phyloP scores from a whole-genome alignment of 2,797 vertebrate genomes.

The Apodemus agrarius region DNA sequence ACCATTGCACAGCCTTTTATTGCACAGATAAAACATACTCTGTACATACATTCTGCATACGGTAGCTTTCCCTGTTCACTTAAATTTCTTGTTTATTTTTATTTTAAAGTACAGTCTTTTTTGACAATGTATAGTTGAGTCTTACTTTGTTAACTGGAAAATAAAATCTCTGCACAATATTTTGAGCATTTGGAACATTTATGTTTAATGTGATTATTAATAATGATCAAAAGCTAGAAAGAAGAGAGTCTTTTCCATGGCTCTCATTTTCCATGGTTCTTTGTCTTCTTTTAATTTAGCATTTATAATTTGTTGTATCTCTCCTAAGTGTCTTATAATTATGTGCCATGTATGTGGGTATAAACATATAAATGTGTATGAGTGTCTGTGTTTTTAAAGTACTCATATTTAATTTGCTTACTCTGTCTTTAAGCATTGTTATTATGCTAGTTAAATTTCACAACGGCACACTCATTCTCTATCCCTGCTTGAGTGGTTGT shows the following conservation, averaged over 20 bases:
- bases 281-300: neutral
- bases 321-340: neutral
- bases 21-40: neutral
- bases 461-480: neutral
- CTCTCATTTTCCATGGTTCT: neutral
- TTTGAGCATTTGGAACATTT: neutral
- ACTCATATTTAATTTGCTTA: neutral
- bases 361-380: neutral
- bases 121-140: neutral
- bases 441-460: neutral
- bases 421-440: neutral
- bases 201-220: neutral
- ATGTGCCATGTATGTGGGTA: neutral
- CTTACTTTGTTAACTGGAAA: neutral
- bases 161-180: neutral
- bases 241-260: neutral
- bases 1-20: neutral
- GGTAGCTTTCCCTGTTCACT: neutral
- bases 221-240: neutral
- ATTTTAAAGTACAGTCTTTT: neutral
- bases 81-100: neutral
- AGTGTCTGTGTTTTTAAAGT: neutral
- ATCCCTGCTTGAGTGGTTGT: accelerated
- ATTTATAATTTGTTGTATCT: neutral
- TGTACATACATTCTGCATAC: neutral